Conservation (phyloP, 2,888 invertebrate species). For the Phorcus lineatus region DNA sequence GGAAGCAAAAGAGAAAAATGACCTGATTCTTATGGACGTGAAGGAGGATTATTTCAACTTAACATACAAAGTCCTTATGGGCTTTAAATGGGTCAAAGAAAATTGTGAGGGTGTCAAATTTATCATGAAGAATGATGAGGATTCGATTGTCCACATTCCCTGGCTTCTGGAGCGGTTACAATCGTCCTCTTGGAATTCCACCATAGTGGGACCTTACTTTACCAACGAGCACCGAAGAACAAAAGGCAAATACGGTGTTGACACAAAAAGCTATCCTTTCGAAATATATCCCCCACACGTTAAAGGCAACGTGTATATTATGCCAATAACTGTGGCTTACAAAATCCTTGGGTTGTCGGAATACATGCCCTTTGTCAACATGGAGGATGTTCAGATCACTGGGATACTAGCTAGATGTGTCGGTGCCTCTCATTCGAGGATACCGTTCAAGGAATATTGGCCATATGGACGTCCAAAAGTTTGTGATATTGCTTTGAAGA, state of each 20-base stretch:
- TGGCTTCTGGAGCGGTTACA: conserved; percentile 30
- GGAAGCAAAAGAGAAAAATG: conserved; percentile 39
- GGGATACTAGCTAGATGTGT: conserved; percentile 53
- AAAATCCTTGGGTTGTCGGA: conserved; percentile 48
- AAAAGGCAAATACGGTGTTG: conserved; percentile 48
- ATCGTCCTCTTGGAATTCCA: conserved; percentile 7
- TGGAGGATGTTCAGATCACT: conserved; percentile 63
- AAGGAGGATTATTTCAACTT: conserved; percentile 67
- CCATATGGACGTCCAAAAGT: neutral
- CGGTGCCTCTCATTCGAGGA: neutral
- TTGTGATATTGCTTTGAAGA: neutral
- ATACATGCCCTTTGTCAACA: conserved; percentile 53
- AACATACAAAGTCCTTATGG: conserved; percentile 70
- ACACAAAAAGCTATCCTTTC: conserved; percentile 41
- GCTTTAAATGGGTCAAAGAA: conserved; percentile 62
- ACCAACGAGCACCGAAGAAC: conserved; percentile 31
- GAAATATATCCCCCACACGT: conserved; percentile 50
- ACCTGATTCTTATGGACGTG: conserved; percentile 55
- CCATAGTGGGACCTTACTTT: conserved; percentile 15
- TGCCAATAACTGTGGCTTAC: conserved; percentile 48
- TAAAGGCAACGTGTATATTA: conserved; percentile 53
- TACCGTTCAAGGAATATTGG: neutral
- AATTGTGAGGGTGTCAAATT: conserved; percentile 59
- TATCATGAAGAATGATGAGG: conserved; percentile 69
- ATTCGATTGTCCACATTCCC: conserved; percentile 75